Conservation (phyloP, 64 coral and sea anemone species). For the Astreopora myriophthalma region DNA sequence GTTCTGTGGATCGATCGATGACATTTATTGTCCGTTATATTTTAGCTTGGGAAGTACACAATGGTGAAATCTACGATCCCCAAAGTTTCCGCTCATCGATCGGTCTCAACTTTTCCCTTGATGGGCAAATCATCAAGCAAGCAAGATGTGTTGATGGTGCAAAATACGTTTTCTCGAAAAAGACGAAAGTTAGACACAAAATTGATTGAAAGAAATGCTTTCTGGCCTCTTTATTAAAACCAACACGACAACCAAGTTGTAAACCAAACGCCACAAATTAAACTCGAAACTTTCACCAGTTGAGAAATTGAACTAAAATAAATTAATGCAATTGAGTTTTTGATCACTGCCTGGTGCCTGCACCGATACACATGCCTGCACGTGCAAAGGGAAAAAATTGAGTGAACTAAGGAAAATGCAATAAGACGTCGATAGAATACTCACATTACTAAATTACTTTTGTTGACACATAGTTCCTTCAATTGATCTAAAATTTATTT, state of each 20-base stretch:
- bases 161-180: too few relatives aligned
- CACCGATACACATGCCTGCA: conserved; percentile 46
- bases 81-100: too few relatives aligned
- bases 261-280: neutral
- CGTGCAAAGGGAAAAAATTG: neutral
- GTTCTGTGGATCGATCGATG: too few relatives aligned
- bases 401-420: neutral
- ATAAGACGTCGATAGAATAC: neutral
- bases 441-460: neutral
- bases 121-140: too few relatives aligned
- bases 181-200: neutral
- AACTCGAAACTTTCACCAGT: neutral
- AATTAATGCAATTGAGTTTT: neutral
- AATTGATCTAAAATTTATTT: neutral
- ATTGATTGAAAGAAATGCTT: neutral
- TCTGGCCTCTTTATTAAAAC: conserved; percentile 26
- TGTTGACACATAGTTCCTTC: neutral
- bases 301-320: neutral
- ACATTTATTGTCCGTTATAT: too few relatives aligned
- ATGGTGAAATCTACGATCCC: too few relatives aligned
- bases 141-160: too few relatives aligned
- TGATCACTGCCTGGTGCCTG: neutral
- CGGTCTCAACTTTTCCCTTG: too few relatives aligned
- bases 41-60: too few relatives aligned
- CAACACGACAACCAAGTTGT: neutral